Evolutionary conservation across 1,140 invertebrate genomes (phyloP), one percentile per base, ranked within the genome.

Genomic region (Dendrolimus kikuchii): DNA sequence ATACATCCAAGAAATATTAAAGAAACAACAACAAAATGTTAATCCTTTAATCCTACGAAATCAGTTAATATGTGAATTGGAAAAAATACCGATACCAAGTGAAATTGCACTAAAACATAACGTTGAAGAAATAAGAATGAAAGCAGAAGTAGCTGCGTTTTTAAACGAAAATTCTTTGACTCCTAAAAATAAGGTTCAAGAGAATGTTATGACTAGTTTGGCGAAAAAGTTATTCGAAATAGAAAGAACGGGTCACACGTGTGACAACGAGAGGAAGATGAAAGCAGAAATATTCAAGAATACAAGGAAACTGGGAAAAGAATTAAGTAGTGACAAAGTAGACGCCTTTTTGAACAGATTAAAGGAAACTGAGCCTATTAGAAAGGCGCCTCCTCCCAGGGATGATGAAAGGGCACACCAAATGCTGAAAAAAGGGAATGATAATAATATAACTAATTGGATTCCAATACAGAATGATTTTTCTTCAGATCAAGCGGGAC

Each of bases 111-210:
- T 73, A 9, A 53, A 50, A 41, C 61, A 74, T 38, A 65, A 69
- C 58, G 46, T 72, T 10, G 47, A 64, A 56, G 74, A 72, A 65
- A 66, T 77, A 36, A 54, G 50, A 47, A 70, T 77, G 54, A 74
- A 68, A 56, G 51, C 53, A 7, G 56, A 68, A 57, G 62, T 77
- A 6, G 52, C 48, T 2, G 49, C 68, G n/a, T 66, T 77, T 44
- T 60, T 77, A 23, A 23, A 23, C 23, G 43, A 65, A n/a, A 52
- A 71, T 38, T 36, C 64, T 41, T 41, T 49, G 6, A 40, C 66
- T 9, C 41, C 51, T 23, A 40, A 62, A 6, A 51, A 55, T 45
- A 40, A 59, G 36, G 7, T 48, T 46, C 52, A 62, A 7, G 60
- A 54, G 6, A 47, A 52, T 9, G 38, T 5, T 8, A n/a, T 53